phyloP scores from a whole-genome alignment of 1,140 invertebrate species.

The Cotesia glomerata region DNA sequence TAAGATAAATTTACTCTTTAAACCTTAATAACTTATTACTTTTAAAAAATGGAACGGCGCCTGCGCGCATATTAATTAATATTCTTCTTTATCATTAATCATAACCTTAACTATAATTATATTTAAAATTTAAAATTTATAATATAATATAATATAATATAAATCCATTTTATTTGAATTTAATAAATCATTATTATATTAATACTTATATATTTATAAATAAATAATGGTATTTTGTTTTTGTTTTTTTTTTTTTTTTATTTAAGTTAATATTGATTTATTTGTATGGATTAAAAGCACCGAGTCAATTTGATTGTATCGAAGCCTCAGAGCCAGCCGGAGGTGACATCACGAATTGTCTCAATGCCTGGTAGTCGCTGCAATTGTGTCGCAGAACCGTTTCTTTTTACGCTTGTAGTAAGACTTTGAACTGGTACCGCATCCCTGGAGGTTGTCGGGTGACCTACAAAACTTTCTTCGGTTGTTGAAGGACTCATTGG shows the following conservation, averaged over 20 bases:
- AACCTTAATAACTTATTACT: background rate
- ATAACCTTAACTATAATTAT: too few species aligned
- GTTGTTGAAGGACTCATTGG: conserved; percentile 64
- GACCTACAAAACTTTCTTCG: conserved; percentile 61
- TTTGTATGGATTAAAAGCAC: conserved; percentile 8
- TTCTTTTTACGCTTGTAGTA: conserved; percentile 52
- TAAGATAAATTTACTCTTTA: background rate
- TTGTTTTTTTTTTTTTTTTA: background rate
- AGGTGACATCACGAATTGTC: conserved; percentile 68
- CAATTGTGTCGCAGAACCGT: conserved; percentile 61
- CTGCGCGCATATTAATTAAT: conserved; percentile 17
- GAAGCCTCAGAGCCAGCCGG: conserved; percentile 67
- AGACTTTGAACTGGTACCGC: conserved; percentile 41
- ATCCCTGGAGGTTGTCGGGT: conserved; percentile 35
- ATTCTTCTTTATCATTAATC: too few species aligned
- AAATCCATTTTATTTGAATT: too few species aligned
- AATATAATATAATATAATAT: too few species aligned
- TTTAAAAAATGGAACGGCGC: conserved; percentile 15
- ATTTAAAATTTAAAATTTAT: too few species aligned
- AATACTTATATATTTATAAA: conserved; percentile 1
- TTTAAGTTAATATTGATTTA: background rate
- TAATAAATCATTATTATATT: too few species aligned
- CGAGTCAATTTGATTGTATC: background rate
- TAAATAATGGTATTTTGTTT: background rate
- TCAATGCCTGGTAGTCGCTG: conserved; percentile 69